Conservation (phyloP, 2,113 vertebrate species). For the Ramphastos sulfuratus region DNA sequence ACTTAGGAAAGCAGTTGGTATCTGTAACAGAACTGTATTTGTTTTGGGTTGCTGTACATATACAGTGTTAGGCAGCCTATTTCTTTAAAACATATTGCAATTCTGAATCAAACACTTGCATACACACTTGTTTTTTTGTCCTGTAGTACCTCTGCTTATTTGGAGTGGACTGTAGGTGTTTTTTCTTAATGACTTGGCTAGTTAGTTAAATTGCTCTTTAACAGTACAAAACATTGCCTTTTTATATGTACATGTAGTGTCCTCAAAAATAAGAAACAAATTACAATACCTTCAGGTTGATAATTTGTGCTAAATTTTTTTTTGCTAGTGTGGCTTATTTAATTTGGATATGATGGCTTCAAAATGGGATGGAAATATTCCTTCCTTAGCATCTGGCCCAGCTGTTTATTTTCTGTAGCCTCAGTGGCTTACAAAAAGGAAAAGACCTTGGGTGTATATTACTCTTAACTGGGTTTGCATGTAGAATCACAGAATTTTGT, state of each 20-base stretch:
- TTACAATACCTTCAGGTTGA: not conserved
- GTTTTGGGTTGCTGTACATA: not conserved
- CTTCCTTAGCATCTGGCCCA: fast-evolving
- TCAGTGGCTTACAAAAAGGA: not conserved
- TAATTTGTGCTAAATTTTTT: not conserved
- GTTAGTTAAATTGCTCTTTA: not conserved
- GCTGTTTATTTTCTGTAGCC: not conserved
- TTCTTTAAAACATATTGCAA: not conserved
- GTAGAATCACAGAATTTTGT: too few species aligned
- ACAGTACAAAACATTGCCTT: not conserved
- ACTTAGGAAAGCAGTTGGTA: not conserved
- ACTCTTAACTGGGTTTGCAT: not conserved
- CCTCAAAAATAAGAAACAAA: not conserved
- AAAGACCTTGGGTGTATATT: not conserved
- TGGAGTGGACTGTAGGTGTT: not conserved
- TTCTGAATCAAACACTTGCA: not conserved
- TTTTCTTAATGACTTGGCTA: not conserved
- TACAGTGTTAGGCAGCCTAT: not conserved
- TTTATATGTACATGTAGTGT: not conserved
- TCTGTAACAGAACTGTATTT: not conserved
- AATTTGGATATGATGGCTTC: not conserved
- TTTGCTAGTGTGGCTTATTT: not conserved
- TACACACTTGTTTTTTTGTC: not conserved
- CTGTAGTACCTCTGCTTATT: not conserved
- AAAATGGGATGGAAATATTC: not conserved